A percentile compares a stretch with the other conserved stretches of the same genome.
phyloP scores from a whole-genome alignment of 2,797 vertebrate genomes.

The Pteronotus mesoamericanus region DNA sequence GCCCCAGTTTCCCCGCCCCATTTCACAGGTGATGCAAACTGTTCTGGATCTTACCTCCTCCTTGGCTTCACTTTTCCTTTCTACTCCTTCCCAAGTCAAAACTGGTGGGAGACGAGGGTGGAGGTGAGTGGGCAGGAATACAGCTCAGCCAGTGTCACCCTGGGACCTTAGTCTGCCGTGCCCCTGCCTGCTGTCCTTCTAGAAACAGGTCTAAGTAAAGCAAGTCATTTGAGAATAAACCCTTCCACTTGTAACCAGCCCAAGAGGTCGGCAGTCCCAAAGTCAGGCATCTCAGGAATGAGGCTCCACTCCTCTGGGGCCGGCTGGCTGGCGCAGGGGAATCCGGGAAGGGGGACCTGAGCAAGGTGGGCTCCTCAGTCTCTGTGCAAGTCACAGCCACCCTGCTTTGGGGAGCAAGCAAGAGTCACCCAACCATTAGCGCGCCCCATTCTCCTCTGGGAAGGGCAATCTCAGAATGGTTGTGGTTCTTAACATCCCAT shows the following conservation, averaged over 20 bases:
- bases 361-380: background rate
- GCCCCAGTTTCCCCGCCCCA: background rate
- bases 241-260: background rate
- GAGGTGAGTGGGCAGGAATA: background rate
- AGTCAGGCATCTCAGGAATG: background rate
- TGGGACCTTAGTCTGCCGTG: background rate
- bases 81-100: background rate
- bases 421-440: fast-evolving
- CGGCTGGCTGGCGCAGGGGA: background rate
- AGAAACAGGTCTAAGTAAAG: background rate
- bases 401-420: background rate
- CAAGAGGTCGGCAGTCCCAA: background rate
- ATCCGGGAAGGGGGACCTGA: background rate
- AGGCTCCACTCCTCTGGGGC: background rate
- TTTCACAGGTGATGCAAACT: background rate
- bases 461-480: background rate
- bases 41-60: background rate
- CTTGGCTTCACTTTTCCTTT: background rate
- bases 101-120: background rate
- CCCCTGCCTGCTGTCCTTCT: background rate
- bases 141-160: background rate
- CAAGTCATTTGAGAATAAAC: background rate
- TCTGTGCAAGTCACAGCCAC: background rate
- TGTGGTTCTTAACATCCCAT: background rate
- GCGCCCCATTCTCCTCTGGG: background rate